Conservation (phyloP, 2,113 vertebrate species). For the Tinamus guttatus region DNA sequence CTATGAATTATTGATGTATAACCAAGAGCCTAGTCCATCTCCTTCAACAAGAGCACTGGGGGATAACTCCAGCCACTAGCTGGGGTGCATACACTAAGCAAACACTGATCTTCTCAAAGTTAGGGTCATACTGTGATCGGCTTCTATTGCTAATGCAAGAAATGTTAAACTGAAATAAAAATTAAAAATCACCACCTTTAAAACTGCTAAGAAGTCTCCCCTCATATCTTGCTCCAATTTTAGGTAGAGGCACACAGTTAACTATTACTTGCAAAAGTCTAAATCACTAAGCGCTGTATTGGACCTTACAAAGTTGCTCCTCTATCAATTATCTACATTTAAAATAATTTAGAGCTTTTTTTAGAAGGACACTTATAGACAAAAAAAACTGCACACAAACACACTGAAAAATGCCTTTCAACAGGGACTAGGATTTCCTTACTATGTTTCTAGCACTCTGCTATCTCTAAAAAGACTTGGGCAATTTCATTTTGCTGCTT, state of each 20-base stretch:
- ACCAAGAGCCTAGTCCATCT: background rate
- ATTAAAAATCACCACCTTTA: background rate
- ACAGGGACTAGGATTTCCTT: background rate
- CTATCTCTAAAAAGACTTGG: background rate
- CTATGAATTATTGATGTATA: background rate
- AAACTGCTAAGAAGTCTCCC: background rate
- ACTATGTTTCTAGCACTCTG: background rate
- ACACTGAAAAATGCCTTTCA: background rate
- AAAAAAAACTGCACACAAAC: background rate
- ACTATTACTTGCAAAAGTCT: background rate
- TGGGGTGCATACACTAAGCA: rapidly evolving
- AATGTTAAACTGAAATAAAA: background rate
- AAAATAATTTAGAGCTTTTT: background rate
- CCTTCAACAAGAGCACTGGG: background rate
- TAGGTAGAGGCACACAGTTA: background rate
- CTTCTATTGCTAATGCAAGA: background rate
- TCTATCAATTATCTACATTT: background rate
- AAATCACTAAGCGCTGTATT: background rate
- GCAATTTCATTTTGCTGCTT: background rate
- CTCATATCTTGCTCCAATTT: background rate
- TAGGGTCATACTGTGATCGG: rapidly evolving
- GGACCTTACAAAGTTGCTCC: background rate
- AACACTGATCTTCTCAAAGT: background rate
- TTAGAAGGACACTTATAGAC: background rate
- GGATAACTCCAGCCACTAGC: background rate